A percentile compares a stretch with the other conserved stretches of the same genome.
Conservation (phyloP, 1,140 invertebrate species). For the Argopecten irradians region DNA sequence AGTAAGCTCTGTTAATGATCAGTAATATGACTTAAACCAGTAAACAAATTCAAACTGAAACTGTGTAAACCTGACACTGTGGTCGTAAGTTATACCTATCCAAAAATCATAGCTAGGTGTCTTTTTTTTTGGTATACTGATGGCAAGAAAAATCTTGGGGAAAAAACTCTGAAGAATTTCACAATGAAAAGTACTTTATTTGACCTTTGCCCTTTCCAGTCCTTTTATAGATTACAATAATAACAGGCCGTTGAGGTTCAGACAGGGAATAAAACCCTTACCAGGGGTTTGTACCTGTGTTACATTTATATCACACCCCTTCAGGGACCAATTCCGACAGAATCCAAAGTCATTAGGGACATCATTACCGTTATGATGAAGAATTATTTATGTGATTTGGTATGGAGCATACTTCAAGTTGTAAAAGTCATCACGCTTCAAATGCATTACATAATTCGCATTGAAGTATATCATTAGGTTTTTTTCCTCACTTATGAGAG, state of each 20-base stretch:
- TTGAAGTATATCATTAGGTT: background rate
- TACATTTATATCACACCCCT: background rate
- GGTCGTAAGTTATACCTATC: no score
- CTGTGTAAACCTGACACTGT: no score
- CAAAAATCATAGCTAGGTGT: background rate
- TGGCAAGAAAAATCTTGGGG: background rate
- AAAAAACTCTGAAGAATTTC: background rate
- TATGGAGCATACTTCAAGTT: background rate
- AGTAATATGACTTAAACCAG: no score
- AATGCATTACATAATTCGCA: background rate
- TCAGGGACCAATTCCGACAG: background rate
- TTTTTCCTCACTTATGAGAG: background rate
- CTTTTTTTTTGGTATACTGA: background rate
- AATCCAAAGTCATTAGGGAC: background rate
- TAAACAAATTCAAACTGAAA: no score
- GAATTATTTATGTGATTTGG: background rate
- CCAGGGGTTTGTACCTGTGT: background rate
- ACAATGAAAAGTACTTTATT: background rate
- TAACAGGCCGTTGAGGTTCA: background rate
- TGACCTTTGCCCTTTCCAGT: background rate
- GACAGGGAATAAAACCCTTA: background rate
- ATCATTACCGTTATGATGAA: background rate
- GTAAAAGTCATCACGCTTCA: slow-evolving; percentile 14
- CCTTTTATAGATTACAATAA: background rate
- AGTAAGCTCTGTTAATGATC: no score